Evolutionary conservation across 2,888 invertebrate genomes (phyloP), one percentile per base, ranked within the genome.

Genomic region (Drosophila mimetica): DNA sequence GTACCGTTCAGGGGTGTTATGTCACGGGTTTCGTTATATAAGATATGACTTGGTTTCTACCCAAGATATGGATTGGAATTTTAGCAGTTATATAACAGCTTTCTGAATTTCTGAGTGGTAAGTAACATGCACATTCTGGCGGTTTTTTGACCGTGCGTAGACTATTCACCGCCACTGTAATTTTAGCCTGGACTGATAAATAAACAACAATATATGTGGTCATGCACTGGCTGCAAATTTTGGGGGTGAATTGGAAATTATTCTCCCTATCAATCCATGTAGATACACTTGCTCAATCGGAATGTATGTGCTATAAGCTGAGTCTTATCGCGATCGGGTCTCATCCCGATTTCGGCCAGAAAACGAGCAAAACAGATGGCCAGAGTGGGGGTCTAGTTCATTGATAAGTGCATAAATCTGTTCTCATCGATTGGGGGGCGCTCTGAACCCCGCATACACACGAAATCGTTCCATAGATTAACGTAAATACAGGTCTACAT

Each of bases 351-450:
- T 30, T 25, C 18, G 20, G 30, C 13, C 13, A 16, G 9, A 58
- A 59, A 36, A 9, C 16, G 9, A 30, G 9, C 36, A 5, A 6
- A 25, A 4, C 42, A 42, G 14, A 8, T 25, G 42, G 44, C 44
- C 20, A 6, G 30, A 25, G 37, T 18, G 37, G 32, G 30, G 37
- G 44, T 42, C 22, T 22, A 37, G 25, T n/a, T 14, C 53, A 42
- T 46, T 67, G 30, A 25, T 61, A 60, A 42, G 22, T 50, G 37
- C 18, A 25, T n/a, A 64, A 64, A 65, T 64, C 52, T 64, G 63
- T 64, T 42, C 51, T 11, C 63, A 64, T 64, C 65, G 51, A 64
- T 64, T 61, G 59, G 39, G 58, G 42, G 25, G 4, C 30, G 9
- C 34, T 41, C 42, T 48, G 34, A 30, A 34, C 36, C 51, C 48